Conservation (phyloP, 1,140 invertebrate genomes). For the Chrysomallon squamiferum region DNA sequence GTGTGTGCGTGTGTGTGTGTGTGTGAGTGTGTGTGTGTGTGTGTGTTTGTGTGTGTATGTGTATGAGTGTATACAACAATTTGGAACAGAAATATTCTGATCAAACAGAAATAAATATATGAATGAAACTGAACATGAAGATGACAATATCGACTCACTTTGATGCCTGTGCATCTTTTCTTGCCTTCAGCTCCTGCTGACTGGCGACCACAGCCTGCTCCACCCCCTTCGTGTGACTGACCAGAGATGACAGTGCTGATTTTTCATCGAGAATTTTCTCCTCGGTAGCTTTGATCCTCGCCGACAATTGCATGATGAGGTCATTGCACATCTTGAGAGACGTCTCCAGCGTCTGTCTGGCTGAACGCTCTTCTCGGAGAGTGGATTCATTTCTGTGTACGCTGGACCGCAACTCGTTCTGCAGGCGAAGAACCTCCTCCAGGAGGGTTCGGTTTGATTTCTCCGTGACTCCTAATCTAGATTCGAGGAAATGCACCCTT, state of each 20-base stretch:
- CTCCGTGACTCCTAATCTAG: slow-evolving; percentile 55
- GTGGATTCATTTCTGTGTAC: slow-evolving; percentile 54
- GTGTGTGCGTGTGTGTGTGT: too few species aligned
- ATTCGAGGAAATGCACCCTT: slow-evolving; percentile 52
- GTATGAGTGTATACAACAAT: too few species aligned
- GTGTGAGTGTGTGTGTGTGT: too few species aligned
- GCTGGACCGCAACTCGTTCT: slow-evolving; percentile 54
- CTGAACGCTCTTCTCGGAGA: slow-evolving; percentile 50
- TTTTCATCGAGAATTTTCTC: slow-evolving; percentile 58
- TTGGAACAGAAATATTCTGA: too few species aligned
- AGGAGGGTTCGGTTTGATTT: slow-evolving; percentile 60
- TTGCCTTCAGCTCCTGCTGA: slow-evolving; percentile 55
- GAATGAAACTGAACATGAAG: too few species aligned
- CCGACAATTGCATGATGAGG: slow-evolving; percentile 50
- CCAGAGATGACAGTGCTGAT: slow-evolving; percentile 47
- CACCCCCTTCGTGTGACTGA: slow-evolving; percentile 59
- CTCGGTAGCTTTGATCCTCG: slow-evolving; percentile 56
- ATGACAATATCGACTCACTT: too few species aligned
- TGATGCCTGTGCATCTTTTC: slow-evolving; percentile 50
- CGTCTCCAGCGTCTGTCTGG: slow-evolving; percentile 54
- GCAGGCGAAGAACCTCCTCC: slow-evolving; percentile 62
- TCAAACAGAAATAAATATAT: too few species aligned
- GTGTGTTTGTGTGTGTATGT: too few species aligned
- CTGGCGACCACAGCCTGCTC: slow-evolving; percentile 57
- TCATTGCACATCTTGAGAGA: slow-evolving; percentile 55